phyloP scores from a whole-genome alignment of 2,113 vertebrate species.

The Pedionomus torquatus region DNA sequence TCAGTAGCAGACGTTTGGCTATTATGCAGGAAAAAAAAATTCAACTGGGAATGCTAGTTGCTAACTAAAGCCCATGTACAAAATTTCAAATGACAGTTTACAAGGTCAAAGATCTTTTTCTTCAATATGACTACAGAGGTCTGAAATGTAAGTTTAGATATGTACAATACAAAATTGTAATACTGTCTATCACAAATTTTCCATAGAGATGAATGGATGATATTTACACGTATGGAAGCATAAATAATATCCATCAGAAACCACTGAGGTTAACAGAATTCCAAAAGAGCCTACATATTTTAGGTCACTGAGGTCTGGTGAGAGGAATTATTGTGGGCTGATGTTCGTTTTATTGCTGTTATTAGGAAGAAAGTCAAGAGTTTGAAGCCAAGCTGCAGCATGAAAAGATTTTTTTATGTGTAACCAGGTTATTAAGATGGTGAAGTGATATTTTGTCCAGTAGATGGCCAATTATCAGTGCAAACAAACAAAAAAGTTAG shows the following conservation, averaged over 20 bases:
- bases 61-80: neutral
- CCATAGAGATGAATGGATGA: neutral
- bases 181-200: neutral
- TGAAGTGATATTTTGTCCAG: conserved; percentile 25
- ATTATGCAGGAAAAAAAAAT: neutral
- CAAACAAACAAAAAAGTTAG: neutral
- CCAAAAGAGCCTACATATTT: neutral
- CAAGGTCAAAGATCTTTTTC: neutral
- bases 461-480: conserved; percentile 9
- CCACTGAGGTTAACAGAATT: conserved; percentile 15
- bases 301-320: neutral
- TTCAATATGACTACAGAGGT: neutral
- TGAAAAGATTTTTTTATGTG: conserved; percentile 7
- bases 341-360: conserved; percentile 12
- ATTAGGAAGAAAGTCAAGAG: neutral
- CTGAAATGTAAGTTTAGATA: conserved; percentile 1
- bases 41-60: neutral
- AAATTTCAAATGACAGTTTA: neutral
- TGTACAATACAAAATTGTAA: neutral
- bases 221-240: neutral
- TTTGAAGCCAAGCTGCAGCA: conserved; percentile 9
- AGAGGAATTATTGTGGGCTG: conserved; percentile 3
- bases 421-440: neutral
- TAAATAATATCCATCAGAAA: neutral
- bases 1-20: neutral